Evolutionary conservation across 2,113 vertebrate genomes (phyloP), one percentile per base, ranked within the genome.

Genomic region (Columba janthina): DNA sequence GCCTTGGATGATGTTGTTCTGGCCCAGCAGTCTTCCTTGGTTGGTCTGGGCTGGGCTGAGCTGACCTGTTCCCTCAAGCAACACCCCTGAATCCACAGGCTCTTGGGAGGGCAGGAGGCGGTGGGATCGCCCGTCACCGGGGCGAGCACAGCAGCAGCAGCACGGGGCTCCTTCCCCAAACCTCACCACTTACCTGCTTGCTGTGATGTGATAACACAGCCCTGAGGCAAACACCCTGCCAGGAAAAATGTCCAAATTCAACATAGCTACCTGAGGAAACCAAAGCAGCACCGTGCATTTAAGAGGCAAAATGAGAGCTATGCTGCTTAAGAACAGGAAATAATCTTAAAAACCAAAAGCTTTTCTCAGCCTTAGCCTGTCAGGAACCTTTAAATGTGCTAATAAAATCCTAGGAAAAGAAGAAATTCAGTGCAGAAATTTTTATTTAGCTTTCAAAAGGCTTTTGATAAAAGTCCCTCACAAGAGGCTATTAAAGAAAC

Each of bases 391-490:
- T 93, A 92, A 92, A 95, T 50, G 66, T 75, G 88, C 66, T 93
- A 95, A 95, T 73, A 92, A 71, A 97, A 89, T 84, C 50, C 70
- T 48, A 28, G 72, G 76, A 73, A 93, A 96, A 93, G 61, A 58
- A 94, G 72, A 92, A 92, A 88, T 73, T 44, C 5, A 2, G 76
- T 36, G 66, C 87, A 81, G 34, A 76, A 51, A 92, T 85, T 92
- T 81, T 95, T 83, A 93, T 91, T 95, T 78, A 84, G 62, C 72
- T 96, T 96, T 96, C 79, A 94, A 96, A 95, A 91, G 72, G 74
- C 84, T 85, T 96, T 96, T 95, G 93, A 92, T 93, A 53, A 95
- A 46, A 93, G 89, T 46, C 61, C 62, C 38, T 95, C 53, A 71
- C 62, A 92, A 94, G 75, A 92, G 36, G 72, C 74, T 88, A 18